Evolutionary conservation across 2,797 vertebrate species (phyloP).

Genomic region (Enoplosus armatus): DNA sequence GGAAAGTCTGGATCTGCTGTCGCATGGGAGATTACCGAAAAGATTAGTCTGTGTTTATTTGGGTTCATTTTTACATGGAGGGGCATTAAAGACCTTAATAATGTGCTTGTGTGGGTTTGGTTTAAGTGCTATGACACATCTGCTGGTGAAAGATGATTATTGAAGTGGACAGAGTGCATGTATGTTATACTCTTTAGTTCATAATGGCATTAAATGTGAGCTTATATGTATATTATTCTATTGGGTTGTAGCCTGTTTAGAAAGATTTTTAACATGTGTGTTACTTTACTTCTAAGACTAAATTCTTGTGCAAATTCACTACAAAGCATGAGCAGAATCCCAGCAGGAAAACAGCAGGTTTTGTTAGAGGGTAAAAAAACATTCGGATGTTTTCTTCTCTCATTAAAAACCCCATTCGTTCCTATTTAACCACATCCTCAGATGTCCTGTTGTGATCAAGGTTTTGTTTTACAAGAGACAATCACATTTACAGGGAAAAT

Average conservation of each 20-base stretch:
- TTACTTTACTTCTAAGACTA: background rate
- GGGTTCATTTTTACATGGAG: conserved; percentile 59
- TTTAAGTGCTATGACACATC: conserved; percentile 67
- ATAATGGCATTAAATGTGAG: background rate
- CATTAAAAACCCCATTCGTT: conserved; percentile 41
- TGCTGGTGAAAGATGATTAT: conserved; percentile 67
- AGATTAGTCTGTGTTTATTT: conserved; percentile 74
- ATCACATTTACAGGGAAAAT: conserved; percentile 17
- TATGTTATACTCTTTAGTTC: background rate
- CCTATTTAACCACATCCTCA: conserved; percentile 48
- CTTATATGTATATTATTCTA: conserved; percentile 33
- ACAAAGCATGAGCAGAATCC: conserved; percentile 7
- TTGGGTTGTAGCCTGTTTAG: background rate
- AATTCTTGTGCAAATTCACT: conserved; percentile 15
- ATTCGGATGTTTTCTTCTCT: conserved; percentile 15
- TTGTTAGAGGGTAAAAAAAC: conserved; percentile 11
- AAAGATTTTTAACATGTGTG: conserved; percentile 6
- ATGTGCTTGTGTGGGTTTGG: conserved; percentile 52
- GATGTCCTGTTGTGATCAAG: conserved; percentile 40
- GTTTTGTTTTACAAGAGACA: conserved; percentile 35
- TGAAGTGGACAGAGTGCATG: conserved; percentile 16
- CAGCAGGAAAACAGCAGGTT: conserved; percentile 26
- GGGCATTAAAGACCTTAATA: conserved; percentile 39
- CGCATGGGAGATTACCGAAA: conserved; percentile 44
- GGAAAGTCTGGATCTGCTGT: conserved; percentile 54